Conservation (phyloP, 2,113 vertebrate species). For the Rhinolophus sinicus region DNA sequence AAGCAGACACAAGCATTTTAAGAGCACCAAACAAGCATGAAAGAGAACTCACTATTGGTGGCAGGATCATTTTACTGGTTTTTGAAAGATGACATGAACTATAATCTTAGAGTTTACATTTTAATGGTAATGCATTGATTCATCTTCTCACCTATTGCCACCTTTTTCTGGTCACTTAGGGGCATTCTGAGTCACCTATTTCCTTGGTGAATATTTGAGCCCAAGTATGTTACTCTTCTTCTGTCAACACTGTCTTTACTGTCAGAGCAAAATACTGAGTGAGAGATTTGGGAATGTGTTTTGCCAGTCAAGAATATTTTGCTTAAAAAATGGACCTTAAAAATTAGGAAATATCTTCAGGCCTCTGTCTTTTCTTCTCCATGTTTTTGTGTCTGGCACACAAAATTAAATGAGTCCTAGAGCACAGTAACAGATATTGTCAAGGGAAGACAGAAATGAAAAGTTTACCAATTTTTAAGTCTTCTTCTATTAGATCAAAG, state of each 20-base stretch:
- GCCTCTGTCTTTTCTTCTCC: not conserved
- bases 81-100: conserved; percentile 8
- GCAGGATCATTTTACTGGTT: not conserved
- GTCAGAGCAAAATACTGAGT: not conserved
- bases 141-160: not conserved
- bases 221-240: not conserved
- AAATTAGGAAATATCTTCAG: not conserved
- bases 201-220: not conserved
- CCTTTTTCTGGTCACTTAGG: not conserved
- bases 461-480: not conserved
- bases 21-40: not conserved
- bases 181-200: not conserved
- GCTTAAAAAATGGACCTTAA: not conserved
- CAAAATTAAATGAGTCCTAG: not conserved
- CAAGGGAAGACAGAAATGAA: not conserved
- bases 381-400: not conserved
- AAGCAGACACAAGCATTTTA: not conserved
- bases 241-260: not conserved
- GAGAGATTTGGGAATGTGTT: not conserved
- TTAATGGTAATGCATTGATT: not conserved
- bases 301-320: not conserved
- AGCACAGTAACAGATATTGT: not conserved
- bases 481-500: not conserved
- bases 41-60: not conserved
- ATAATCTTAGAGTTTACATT: not conserved